Conservation (phyloP, 2,888 invertebrate genomes). For the Schizaphis graminum region DNA sequence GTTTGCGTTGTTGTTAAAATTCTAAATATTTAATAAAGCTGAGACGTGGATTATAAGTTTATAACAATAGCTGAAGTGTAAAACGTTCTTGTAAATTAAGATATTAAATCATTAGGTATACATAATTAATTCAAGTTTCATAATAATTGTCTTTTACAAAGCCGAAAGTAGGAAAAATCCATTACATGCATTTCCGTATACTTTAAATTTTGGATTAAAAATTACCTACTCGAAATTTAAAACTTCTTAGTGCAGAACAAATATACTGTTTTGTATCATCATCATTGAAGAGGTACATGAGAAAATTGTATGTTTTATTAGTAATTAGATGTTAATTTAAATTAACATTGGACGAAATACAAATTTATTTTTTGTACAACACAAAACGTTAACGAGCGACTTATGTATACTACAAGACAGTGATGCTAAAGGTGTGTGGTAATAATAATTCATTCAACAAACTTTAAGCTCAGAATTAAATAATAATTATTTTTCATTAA, state of each 20-base stretch:
- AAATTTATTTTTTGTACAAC: neutral
- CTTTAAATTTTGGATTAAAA: neutral
- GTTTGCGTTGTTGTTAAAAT: neutral
- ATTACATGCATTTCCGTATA: neutral
- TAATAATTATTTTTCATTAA: neutral
- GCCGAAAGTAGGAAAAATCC: neutral
- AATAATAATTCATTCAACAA: neutral
- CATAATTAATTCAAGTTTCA: neutral
- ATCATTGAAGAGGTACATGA: neutral
- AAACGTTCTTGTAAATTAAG: neutral
- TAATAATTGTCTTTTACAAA: neutral
- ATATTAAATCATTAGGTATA: neutral
- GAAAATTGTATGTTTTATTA: neutral
- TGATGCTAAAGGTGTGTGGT: neutral
- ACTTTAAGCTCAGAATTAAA: neutral
- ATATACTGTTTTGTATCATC: neutral
- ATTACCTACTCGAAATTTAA: neutral
- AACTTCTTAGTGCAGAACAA: neutral
- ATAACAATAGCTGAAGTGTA: neutral
- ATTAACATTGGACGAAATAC: neutral
- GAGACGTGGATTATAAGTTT: neutral
- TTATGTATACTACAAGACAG: neutral
- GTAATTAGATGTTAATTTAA: neutral
- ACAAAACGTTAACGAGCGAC: neutral
- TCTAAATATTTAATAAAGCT: neutral